These are phyloP conservation scores for Ascaphus truei DNA, from an alignment of 2,113 vertebrate species.

Conservation along the genomic window DNA sequence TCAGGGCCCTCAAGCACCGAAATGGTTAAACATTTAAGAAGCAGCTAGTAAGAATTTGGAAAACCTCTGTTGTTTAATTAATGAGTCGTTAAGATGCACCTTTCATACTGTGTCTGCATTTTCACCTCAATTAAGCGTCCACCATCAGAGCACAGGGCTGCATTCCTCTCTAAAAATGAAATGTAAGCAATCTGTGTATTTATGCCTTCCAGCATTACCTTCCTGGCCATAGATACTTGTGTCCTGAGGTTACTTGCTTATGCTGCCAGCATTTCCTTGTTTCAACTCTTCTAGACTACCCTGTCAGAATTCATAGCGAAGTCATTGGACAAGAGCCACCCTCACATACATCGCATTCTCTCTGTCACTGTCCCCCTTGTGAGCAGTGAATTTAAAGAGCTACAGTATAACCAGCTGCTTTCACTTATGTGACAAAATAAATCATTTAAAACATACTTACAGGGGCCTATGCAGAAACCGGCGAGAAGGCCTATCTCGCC, in stretches of 20 bases:
- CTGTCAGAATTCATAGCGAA: conserved; percentile 3
- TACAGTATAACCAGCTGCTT: not conserved
- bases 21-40: no score
- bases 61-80: no score
- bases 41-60: no score
- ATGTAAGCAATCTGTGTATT: not conserved
- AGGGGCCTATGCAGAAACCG: no score
- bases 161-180: no score
- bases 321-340: not conserved
- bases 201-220: not conserved
- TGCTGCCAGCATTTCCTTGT: not conserved
- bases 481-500: no score
- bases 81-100: no score
- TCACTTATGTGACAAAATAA: not conserved
- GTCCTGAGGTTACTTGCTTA: not conserved
- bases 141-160: no score
- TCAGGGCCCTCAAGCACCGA: no score
- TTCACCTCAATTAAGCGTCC: no score
- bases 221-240: not conserved
- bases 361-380: not conserved
- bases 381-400: not conserved
- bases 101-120: no score
- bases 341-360: not conserved
- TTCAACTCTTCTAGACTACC: not conserved
- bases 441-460: not conserved